Base-by-base conservation (phyloP, 2,797 vertebrate species). In the Myioborus melanocephalus region DNA sequence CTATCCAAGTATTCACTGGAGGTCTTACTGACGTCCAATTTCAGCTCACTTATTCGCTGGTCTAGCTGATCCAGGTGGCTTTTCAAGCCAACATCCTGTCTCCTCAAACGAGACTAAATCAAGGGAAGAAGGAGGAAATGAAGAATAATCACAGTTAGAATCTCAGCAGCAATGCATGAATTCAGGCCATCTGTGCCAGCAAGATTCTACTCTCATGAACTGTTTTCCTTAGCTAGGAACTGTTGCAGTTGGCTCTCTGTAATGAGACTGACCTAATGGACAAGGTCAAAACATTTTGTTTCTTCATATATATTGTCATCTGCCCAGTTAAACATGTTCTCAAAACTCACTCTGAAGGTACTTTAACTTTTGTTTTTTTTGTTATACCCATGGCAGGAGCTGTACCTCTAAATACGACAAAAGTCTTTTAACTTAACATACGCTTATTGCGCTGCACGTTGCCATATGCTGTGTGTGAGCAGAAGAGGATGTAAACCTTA, bases 21-120 rank as follows among this genome's bases (percentile, higher is more conserved):
- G 12, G 98, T 97, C 61, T 99, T 98, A 95, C 93, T 97, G 75
- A 98, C 98, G 1, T 98, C 99, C 93, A 99, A 96, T 93, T 99
- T 99, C 69, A 99, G 98, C 93, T 99, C 98, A 22, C 98, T 99
- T 90, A 99, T 99, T 96, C 98, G 98, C 89, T 98, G 98, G 95
- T 99, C 99, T 93, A 99, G 98, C 94, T 99, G 98, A 94, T 99
- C 99, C 97, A 99, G 96, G 95, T 99, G 99, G 53, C 97, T 98
- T 97, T 99, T 99, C 95, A 99, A 97, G 89, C 99, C 99, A 0
- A 98, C 96, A 71, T 99, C 99, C 96, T 99, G 99, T 88, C 98
- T 98, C 41, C 98, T 98, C 77, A 99, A 96, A 93, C 97, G 98
- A 78, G 98, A 98, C 99, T 99, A 94, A 83, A 93, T 68, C 55